phyloP scores from a whole-genome alignment of 2,113 vertebrate species.

The Tetrax tetrax region DNA sequence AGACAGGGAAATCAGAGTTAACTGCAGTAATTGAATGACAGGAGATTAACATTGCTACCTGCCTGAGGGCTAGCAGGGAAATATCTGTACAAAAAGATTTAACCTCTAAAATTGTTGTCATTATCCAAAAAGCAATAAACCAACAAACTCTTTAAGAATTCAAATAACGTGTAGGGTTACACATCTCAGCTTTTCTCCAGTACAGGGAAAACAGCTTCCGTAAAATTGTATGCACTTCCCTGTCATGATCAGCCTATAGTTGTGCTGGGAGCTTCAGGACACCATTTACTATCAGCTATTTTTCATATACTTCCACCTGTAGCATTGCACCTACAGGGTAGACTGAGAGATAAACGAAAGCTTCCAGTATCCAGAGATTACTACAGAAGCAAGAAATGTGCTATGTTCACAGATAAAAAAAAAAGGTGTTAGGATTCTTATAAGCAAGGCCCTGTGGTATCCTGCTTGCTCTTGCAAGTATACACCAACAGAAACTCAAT shows the following conservation, averaged over 20 bases:
- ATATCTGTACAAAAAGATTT: background rate
- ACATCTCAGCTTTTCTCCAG: background rate
- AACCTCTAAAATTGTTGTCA: background rate
- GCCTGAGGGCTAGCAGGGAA: background rate
- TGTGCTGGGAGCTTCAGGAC: background rate
- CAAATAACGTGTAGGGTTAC: no score
- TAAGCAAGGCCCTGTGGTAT: background rate
- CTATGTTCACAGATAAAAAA: background rate
- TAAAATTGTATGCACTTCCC: background rate
- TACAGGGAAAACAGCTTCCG: background rate
- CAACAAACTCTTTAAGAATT: background rate
- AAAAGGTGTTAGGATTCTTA: background rate
- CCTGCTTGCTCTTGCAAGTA: background rate
- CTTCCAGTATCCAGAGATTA: background rate
- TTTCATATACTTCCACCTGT: background rate
- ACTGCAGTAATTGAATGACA: background rate
- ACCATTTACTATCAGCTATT: background rate
- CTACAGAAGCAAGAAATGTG: background rate
- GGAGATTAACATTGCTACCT: background rate
- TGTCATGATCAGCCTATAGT: background rate
- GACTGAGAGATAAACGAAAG: background rate
- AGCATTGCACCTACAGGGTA: background rate
- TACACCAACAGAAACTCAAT: background rate
- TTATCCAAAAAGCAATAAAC: background rate
- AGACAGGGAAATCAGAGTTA: background rate